These are phyloP conservation scores for Allophyes oxyacanthae DNA, from an alignment of 2,888 invertebrate genomes.

Conservation along the genomic window DNA sequence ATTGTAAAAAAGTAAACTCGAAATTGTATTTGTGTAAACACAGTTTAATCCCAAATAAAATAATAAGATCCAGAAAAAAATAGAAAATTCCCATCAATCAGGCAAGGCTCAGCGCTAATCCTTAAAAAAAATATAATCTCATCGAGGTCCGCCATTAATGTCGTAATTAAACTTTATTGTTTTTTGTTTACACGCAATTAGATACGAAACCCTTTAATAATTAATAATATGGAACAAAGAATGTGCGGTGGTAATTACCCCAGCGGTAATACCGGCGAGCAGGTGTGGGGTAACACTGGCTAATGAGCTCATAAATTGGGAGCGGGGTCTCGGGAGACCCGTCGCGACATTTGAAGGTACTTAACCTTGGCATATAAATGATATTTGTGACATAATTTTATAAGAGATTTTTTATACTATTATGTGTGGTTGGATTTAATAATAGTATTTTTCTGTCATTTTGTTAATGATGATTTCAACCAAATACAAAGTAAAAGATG, in stretches of 20 bases:
- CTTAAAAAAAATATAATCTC: constrained; percentile 54
- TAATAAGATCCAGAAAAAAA: constrained; percentile 11
- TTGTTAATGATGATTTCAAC: too few species aligned
- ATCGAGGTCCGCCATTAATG: constrained; percentile 50
- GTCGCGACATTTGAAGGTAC: constrained; percentile 56
- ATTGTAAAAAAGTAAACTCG: too few species aligned
- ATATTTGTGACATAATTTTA: constrained; percentile 32
- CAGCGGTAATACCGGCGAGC: constrained; percentile 46
- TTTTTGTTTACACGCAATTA: constrained; percentile 60
- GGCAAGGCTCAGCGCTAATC: constrained; percentile 33
- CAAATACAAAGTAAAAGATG: too few species aligned
- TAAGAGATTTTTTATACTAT: constrained; percentile 1
- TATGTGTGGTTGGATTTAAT: too few species aligned
- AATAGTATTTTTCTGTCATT: too few species aligned
- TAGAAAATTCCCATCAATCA: constrained; percentile 42
- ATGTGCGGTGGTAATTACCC: constrained; percentile 65
- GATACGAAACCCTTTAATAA: constrained; percentile 63
- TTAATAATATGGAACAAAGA: constrained; percentile 73
- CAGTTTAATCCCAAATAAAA: too few species aligned
- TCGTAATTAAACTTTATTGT: constrained; percentile 67
- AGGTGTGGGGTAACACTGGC: constrained; percentile 62
- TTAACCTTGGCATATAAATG: constrained; percentile 47
- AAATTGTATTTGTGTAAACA: too few species aligned
- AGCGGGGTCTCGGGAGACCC: constrained; percentile 50
- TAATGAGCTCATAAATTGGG: constrained; percentile 70